These are phyloP conservation scores for Lepus americanus DNA, from an alignment of 2,113 vertebrate species.

Conservation along the genomic window DNA sequence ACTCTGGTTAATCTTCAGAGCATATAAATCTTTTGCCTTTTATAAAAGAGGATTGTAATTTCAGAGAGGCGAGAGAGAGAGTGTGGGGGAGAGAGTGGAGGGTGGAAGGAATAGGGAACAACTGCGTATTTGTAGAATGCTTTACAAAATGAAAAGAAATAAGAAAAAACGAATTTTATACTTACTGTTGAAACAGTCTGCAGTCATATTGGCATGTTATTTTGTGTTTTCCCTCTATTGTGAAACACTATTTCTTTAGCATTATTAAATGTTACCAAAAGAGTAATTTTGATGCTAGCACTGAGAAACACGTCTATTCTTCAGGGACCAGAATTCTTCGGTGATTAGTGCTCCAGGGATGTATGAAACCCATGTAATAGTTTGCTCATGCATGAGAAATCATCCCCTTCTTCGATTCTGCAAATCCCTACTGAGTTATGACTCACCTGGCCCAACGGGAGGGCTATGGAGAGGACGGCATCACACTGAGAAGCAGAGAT, in stretches of 20 bases:
- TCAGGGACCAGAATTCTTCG: constrained; percentile 35
- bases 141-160: constrained; percentile 58
- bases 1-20: too few species aligned
- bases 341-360: constrained; percentile 58
- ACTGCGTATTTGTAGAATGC: constrained; percentile 60
- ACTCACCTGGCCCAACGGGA: constrained; percentile 52
- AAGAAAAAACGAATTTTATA: constrained; percentile 35
- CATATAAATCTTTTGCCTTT: not conserved
- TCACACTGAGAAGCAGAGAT: constrained; percentile 48
- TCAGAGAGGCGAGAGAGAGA: not conserved
- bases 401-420: constrained; percentile 42
- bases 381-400: constrained; percentile 66
- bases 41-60: constrained; percentile 35
- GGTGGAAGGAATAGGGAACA: not conserved
- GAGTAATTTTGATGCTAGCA: constrained; percentile 54
- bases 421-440: constrained; percentile 53
- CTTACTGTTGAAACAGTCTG: constrained; percentile 17
- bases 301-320: constrained; percentile 40
- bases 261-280: constrained; percentile 42
- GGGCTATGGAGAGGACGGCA: not conserved
- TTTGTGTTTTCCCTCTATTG: not conserved
- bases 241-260: not conserved
- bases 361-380: constrained; percentile 50
- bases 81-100: too few species aligned
- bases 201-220: not conserved